Evolutionary conservation across 2,888 invertebrate genomes (phyloP), one percentile per base, ranked within the genome.

Genomic region (Megalurothrips usitatus): DNA sequence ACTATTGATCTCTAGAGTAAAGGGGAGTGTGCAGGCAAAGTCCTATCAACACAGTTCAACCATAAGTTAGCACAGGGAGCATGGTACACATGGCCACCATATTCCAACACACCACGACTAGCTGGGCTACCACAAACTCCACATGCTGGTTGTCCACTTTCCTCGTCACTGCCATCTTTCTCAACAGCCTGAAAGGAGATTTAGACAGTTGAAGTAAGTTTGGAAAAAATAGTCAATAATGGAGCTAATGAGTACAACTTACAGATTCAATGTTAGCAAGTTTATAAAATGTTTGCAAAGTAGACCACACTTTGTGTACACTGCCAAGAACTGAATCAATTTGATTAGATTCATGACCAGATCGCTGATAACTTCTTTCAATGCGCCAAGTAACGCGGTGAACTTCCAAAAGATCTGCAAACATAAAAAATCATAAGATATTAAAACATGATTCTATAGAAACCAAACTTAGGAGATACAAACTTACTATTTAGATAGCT

Each of bases 231-330:
- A 75, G 9, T 26, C 23, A n/a, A 52, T 52, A 3, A 26, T 26
- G 12, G 23, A 75, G 10, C 4, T 58, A 58, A 14, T 58, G 17
- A 14, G 4, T 58, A 58, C 58, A 58, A 58, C 58, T 58, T 75
- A 75, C 68, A 26, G 68, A 23, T 75, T 75, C 68, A 26, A 75
- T 75, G 26, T 75, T 75, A 1, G 68, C 68, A 26, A 75, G 68
- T 75, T 75, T 75, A 10, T 75, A 75, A 26, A 75, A 75, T 75
- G 68, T 75, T 75, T 75, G 68, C 26, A 75, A 75, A 26, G 68
- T 75, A 12, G 68, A 75, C 68, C 68, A 75, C 12, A 75, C 68
- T 75, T 75, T 75, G 1, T 1, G 12, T 26, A 75, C 12, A 75
- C 68, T 75, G 68, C 68, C 68, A 10, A 75, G 26, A 75, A 75